phyloP scores from a whole-genome alignment of 1,140 invertebrate species.

The Heliconius nattereri region DNA sequence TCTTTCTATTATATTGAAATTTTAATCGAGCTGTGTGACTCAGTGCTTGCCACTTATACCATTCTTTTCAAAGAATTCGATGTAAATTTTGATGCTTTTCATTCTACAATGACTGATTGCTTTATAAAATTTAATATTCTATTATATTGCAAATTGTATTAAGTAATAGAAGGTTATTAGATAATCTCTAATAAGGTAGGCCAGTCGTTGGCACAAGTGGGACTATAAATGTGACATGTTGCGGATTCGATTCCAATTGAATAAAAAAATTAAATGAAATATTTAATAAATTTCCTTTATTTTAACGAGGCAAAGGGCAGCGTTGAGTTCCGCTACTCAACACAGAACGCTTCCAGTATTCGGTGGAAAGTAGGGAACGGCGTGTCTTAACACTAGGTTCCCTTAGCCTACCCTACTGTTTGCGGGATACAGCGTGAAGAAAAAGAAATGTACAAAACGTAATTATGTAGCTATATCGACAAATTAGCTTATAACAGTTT shows the following conservation, averaged over 20 bases:
- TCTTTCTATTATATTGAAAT: constrained; percentile 21
- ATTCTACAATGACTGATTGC: not conserved
- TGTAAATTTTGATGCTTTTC: constrained; percentile 5
- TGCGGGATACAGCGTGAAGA: too few relatives aligned
- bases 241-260: too few relatives aligned
- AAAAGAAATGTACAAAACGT: not conserved
- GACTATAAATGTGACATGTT: too few relatives aligned
- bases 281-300: too few relatives aligned
- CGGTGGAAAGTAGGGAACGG: too few relatives aligned
- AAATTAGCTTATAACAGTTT: not conserved
- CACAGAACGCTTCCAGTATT: too few relatives aligned
- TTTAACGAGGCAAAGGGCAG: too few relatives aligned
- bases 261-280: too few relatives aligned
- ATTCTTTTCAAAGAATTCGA: not conserved
- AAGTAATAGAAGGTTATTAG: not conserved
- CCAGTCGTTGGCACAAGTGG: too few relatives aligned
- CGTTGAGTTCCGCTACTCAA: too few relatives aligned
- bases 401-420: too few relatives aligned
- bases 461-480: not conserved
- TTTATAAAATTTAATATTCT: not conserved
- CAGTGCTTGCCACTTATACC: constrained; percentile 15
- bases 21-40: constrained; percentile 39
- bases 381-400: too few relatives aligned
- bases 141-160: not conserved
- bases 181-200: not conserved